Evolutionary conservation across 1,140 invertebrate species (phyloP).

Genomic region (Telenomus remus): DNA sequence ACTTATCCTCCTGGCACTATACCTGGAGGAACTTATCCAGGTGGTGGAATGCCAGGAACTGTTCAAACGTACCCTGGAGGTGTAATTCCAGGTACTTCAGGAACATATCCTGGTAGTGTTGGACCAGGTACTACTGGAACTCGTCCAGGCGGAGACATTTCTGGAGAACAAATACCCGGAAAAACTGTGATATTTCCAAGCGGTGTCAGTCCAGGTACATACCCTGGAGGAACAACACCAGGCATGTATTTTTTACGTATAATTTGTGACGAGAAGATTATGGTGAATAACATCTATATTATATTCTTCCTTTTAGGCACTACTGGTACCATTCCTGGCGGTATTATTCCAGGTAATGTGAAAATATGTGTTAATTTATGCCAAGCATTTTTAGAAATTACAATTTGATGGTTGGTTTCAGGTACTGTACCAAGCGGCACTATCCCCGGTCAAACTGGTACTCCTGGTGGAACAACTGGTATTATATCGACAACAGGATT

Average conservation of each 20-base stretch:
- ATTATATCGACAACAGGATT: too few relatives aligned
- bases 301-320: background rate
- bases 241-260: too few relatives aligned
- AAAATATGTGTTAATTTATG: too few relatives aligned
- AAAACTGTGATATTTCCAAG: background rate
- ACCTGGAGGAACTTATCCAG: slow-evolving; percentile 32
- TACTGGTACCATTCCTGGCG: slow-evolving; percentile 5
- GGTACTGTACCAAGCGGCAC: too few relatives aligned
- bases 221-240: slow-evolving; percentile 20
- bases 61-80: slow-evolving; percentile 16
- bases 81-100: background rate
- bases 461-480: too few relatives aligned
- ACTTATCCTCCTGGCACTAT: slow-evolving; percentile 18
- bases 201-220: background rate
- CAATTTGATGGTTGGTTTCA: too few relatives aligned
- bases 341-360: slow-evolving; percentile 7
- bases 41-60: slow-evolving; percentile 29
- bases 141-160: background rate
- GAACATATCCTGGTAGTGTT: slow-evolving; percentile 6
- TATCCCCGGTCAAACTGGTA: background rate
- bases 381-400: too few relatives aligned
- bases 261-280: too few relatives aligned
- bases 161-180: slow-evolving; percentile 1
- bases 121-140: slow-evolving; percentile 21
- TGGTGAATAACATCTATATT: too few relatives aligned